These are phyloP conservation scores for Calliphora vicina DNA, from an alignment of 1,140 invertebrate genomes.

Conservation along the genomic window DNA sequence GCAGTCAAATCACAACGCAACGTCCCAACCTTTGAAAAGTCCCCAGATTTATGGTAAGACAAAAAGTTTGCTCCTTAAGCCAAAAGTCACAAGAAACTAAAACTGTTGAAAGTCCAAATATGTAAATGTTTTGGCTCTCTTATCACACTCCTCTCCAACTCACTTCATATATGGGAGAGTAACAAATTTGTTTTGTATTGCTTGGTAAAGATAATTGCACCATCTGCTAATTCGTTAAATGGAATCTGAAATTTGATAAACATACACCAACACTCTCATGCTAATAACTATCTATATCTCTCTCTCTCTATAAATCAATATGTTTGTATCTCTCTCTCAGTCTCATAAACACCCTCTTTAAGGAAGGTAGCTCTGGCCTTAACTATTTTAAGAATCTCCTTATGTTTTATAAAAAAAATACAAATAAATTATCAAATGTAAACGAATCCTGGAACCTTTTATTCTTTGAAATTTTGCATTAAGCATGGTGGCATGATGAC, in stretches of 20 bases:
- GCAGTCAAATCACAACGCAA: not conserved
- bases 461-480: not conserved
- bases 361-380: not conserved
- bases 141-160: too few species aligned
- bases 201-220: not conserved
- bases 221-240: not conserved
- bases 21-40: conserved; percentile 13
- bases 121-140: too few species aligned
- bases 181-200: not conserved
- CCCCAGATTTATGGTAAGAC: not conserved
- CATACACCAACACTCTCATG: not conserved
- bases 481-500: not conserved
- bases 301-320: too few species aligned
- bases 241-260: not conserved
- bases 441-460: not conserved
- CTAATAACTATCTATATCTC: not conserved
- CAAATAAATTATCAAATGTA: not conserved
- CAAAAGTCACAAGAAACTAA: not conserved
- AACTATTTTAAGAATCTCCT: not conserved
- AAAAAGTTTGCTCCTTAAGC: not conserved
- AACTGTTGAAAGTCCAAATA: not conserved
- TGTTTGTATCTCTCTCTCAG: not conserved
- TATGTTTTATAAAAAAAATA: not conserved
- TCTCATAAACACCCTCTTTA: not conserved
- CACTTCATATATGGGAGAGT: too few species aligned